Conservation (phyloP, 2,797 vertebrate genomes). For the Centroberyx gerrardi region DNA sequence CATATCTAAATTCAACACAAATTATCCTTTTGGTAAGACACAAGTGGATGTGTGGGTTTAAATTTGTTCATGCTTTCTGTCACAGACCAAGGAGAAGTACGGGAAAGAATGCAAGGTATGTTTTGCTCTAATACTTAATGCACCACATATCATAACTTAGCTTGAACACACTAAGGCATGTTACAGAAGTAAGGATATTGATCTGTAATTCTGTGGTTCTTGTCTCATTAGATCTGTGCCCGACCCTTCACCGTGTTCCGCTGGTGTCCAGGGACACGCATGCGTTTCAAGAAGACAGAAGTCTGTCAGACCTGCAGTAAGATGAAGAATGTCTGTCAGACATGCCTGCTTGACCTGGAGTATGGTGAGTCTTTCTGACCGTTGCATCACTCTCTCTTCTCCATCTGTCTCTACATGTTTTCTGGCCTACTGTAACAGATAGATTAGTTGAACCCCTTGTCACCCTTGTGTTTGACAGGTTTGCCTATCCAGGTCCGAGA, state of each 20-base stretch:
- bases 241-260: slow-evolving; percentile 98
- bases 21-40: not conserved
- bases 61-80: slow-evolving; percentile 26
- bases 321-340: slow-evolving; percentile 99
- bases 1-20: not conserved
- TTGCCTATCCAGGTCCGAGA: slow-evolving; percentile 98
- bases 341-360: slow-evolving; percentile 96
- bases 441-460: not conserved
- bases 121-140: not conserved
- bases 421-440: not conserved
- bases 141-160: not conserved
- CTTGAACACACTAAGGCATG: not conserved
- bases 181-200: not conserved
- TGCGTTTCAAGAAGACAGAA: slow-evolving; percentile 99
- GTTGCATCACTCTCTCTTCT: not conserved
- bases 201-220: not conserved
- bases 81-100: slow-evolving; percentile 98
- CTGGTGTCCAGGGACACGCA: slow-evolving; percentile 97
- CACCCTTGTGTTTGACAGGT: slow-evolving; percentile 80
- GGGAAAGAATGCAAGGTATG: slow-evolving; percentile 99
- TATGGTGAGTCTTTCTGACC: slow-evolving; percentile 87
- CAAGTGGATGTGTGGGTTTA: not conserved
- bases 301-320: slow-evolving; percentile 99
- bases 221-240: slow-evolving; percentile 92
- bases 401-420: not conserved